Base-by-base conservation (phyloP, 2,797 vertebrate species). In the Labeo calbasu region DNA sequence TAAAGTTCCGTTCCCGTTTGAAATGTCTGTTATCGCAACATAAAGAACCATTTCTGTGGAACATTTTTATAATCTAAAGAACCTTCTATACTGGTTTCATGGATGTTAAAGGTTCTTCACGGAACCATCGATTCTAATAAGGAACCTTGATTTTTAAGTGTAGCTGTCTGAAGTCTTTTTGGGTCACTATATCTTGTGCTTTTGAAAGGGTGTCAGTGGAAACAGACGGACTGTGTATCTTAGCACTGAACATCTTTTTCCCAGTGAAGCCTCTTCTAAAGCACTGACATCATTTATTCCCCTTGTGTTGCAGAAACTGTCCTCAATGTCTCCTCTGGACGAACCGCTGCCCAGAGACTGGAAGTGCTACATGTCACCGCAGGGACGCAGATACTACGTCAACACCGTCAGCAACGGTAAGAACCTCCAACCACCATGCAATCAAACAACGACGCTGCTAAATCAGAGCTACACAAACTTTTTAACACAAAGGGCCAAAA, bases 281-380 rank as follows among this genome's bases (percentile, higher is more conserved):
- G 40, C 8, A 19, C 25, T 73, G 12, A 11, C 15, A 21, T 75
- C 3, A 21, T 83, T 14, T 48, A 8, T 85, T 78, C 86, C 76
- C 85, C 19, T 91, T 59, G 46, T 86, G 14, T 68, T 82, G 40
- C 95, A 99, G 97, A 98, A 96, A 89, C 96, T 97, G 23, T 92
- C 95, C n/a, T 97, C 96, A 82, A 90, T 96, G 88, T 94, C 93
- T 90, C 93, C 96, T 87, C 95, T 97, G 69, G 91, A 96, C 0
- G 95, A 93, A 80, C 89, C 96, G 32, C 95, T 99, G 57, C 98
- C 98, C 61, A 95, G 95, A 0, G 96, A 97, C 68, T 99, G 98
- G 98, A 97, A 94, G 77, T 97, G 96, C 94, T 99, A 99, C 92
- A 94, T 97, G 96, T 99, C 98, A 25, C 97, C 98, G 25, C 97